Evolutionary conservation across 2,888 invertebrate genomes (phyloP), one percentile per base, ranked within the genome.

Genomic region (Cantharis lateralis): DNA sequence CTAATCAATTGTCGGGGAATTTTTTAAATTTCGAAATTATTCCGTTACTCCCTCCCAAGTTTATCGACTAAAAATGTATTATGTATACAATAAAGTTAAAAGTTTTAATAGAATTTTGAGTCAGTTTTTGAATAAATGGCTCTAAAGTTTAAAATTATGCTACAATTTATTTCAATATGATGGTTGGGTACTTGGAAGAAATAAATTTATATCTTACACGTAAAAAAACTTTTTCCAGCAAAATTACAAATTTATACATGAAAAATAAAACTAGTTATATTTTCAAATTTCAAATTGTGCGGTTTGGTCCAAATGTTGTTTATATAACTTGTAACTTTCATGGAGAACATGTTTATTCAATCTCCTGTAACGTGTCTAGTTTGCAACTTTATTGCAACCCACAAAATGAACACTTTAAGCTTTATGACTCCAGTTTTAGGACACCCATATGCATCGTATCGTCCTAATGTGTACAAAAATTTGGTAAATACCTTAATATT

Each of bases 311-410:
- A 61, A 69, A 76, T 63, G 63, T 66, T 73, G 73, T 70, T 76
- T 72, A 73, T 76, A 68, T 62, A 62, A 66, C 70, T 75, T 75
- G 71, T 72, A 72, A 72, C 70, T 78, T 78, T 72, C 72, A 72
- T 28, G 62, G 61, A 72, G 64, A 78, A 78, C 76, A 71, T 76
- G 73, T 76, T 78, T 78, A 78, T 76, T 78, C 78, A 78, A 78
- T 78, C 70, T 74, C 68, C 28, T 75, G 74, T 69, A 70, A 32
- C 48, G 71, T 73, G 76, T 78, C 71, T 74, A 78, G 68, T 76
- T 78, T 76, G 72, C 71, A 69, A 70, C 64, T 76, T 76, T 76
- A 76, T 76, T 76, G 68, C 76, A 69, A 63, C 72, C 74, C 74
- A 72, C 69, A 64, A 68, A 74, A 77, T 77, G 77, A 71, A 71